Conservation (phyloP, 2,113 vertebrate species). For the Pardalotus punctatus region DNA sequence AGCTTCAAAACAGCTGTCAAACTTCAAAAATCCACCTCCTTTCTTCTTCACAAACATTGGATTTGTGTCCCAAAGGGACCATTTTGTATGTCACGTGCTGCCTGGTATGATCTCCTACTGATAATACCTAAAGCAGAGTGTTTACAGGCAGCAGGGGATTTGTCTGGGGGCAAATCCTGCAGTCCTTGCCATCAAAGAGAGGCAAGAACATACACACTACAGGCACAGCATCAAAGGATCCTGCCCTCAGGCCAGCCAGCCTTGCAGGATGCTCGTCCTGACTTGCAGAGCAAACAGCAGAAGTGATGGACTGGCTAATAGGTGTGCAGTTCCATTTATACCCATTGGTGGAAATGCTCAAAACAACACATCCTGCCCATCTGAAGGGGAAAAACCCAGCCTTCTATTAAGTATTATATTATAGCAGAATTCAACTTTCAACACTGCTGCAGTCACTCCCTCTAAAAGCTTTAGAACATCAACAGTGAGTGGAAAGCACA, state of each 20-base stretch:
- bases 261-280: not conserved
- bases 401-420: not conserved
- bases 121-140: not conserved
- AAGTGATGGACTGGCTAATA: not conserved
- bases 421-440: not conserved
- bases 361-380: not conserved
- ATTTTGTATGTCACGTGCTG: not conserved
- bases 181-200: not conserved
- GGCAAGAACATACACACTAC: not conserved
- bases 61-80: not conserved
- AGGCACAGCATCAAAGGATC: not conserved
- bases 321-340: not conserved
- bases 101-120: not conserved
- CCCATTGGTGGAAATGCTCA: not conserved
- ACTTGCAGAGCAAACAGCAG: not conserved
- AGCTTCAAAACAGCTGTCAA: conserved; percentile 1
- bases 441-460: not conserved
- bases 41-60: not conserved
- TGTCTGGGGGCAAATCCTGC: not conserved
- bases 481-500: not conserved
- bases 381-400: not conserved
- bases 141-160: not conserved
- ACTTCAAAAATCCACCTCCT: not conserved
- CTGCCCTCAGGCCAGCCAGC: not conserved
- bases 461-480: not conserved